A percentile compares a stretch with the other conserved stretches of the same genome.
Evolutionary conservation across 2,797 vertebrate genomes (phyloP).

Genomic region (Phoxinus dragarum): DNA sequence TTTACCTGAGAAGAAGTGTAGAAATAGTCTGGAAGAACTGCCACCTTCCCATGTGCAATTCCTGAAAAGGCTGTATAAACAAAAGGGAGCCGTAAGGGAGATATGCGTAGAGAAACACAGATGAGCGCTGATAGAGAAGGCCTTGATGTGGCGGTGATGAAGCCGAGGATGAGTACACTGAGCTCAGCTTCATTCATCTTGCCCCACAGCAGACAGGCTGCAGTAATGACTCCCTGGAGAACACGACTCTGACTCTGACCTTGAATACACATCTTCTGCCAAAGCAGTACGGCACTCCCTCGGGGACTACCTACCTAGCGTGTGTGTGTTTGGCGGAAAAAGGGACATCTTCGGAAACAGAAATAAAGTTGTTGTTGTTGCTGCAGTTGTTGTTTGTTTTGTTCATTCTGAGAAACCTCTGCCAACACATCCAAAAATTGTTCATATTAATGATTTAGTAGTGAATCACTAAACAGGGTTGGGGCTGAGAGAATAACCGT

Average conservation of each 20-base stretch:
- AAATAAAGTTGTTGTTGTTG: constrained; percentile 12
- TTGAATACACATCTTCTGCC: constrained; percentile 34
- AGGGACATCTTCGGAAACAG: background rate
- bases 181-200: constrained; percentile 35
- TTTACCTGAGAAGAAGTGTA: constrained; percentile 6
- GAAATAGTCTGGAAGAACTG: constrained; percentile 11
- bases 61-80: constrained; percentile 20
- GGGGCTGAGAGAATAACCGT: background rate
- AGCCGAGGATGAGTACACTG: background rate
- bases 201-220: constrained; percentile 37
- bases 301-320: background rate
- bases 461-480: constrained; percentile 3
- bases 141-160: constrained; percentile 27
- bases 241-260: constrained; percentile 37
- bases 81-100: constrained; percentile 7
- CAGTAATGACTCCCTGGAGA: constrained; percentile 42
- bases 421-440: background rate
- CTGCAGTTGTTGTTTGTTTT: constrained; percentile 3
- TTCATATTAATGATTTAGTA: constrained; percentile 27
- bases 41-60: background rate
- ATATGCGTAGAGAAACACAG: constrained; percentile 10
- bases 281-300: constrained; percentile 1
- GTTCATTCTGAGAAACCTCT: background rate
- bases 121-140: constrained; percentile 15
- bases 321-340: constrained; percentile 27